These are phyloP conservation scores for Alcedo quadribrachys DNA, from an alignment of 2,797 vertebrate genomes.

Conservation along the genomic window DNA sequence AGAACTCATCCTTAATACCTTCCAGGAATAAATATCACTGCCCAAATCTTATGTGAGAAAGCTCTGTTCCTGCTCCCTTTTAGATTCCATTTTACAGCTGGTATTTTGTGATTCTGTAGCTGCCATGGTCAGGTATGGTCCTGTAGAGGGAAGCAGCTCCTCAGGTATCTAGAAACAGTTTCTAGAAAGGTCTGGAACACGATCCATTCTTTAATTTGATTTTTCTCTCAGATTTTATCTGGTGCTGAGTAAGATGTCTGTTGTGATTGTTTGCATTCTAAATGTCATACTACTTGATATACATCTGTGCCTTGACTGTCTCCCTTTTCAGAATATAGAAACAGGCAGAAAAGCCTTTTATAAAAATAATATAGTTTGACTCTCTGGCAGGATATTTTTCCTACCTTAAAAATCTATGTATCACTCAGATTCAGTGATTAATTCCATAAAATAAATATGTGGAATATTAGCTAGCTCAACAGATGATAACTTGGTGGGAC, in stretches of 20 bases:
- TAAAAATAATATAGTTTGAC: background rate
- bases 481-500: background rate
- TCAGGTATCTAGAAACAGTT: background rate
- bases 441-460: background rate
- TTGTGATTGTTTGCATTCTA: background rate
- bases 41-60: background rate
- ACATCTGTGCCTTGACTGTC: background rate
- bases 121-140: background rate
- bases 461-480: background rate
- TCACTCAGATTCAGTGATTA: background rate
- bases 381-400: background rate
- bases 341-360: background rate
- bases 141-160: conserved; percentile 67
- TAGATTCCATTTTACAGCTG: background rate
- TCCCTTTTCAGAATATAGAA: background rate
- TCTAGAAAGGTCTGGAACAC: background rate
- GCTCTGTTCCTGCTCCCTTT: background rate
- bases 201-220: background rate
- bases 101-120: background rate
- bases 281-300: background rate
- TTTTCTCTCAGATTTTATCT: conserved; percentile 7
- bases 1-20: background rate
- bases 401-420: background rate
- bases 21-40: background rate
- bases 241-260: background rate